A percentile compares a stretch with the other conserved stretches of the same genome.
These are phyloP conservation scores for Neostethus bicornis DNA, from an alignment of 2,797 vertebrate species.

Conservation along the genomic window DNA sequence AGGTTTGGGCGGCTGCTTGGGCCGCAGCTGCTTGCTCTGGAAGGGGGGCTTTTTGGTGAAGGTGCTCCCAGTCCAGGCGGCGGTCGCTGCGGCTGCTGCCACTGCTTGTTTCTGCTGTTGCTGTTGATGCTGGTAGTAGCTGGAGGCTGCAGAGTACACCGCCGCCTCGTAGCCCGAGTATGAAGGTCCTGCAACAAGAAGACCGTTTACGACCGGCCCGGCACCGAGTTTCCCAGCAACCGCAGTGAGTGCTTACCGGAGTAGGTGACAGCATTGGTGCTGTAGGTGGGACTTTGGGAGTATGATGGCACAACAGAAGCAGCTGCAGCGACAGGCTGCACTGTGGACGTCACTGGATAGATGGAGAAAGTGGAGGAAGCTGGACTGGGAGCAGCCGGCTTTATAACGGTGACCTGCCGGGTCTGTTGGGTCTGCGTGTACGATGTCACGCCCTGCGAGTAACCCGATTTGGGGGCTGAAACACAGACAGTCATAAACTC, in stretches of 20 bases:
- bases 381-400: constrained; percentile 93
- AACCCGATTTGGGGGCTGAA: constrained; percentile 91
- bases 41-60: constrained; percentile 96
- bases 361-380: constrained; percentile 97
- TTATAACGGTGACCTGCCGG: constrained; percentile 97
- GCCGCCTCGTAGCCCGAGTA: constrained; percentile 98
- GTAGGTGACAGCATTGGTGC: constrained; percentile 96
- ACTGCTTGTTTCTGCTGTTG: constrained; percentile 88
- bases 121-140: constrained; percentile 92
- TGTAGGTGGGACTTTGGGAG: constrained; percentile 96
- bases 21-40: constrained; percentile 94
- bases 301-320: constrained; percentile 95
- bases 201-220: background rate
- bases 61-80: constrained; percentile 93
- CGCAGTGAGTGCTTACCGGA: constrained; percentile 89
- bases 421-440: constrained; percentile 97
- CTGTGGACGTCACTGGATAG: constrained; percentile 95
- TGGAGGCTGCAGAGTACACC: constrained; percentile 97
- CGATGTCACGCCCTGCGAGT: constrained; percentile 93
- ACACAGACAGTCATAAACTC: too few relatives aligned
- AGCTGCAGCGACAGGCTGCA: constrained; percentile 88
- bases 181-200: constrained; percentile 85
- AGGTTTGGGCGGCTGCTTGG: constrained; percentile 95
- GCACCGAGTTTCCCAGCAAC: too few relatives aligned
- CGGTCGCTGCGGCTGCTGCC: constrained; percentile 90